Evolutionary conservation across 2,797 vertebrate genomes (phyloP).

Genomic region (Manis javanica): DNA sequence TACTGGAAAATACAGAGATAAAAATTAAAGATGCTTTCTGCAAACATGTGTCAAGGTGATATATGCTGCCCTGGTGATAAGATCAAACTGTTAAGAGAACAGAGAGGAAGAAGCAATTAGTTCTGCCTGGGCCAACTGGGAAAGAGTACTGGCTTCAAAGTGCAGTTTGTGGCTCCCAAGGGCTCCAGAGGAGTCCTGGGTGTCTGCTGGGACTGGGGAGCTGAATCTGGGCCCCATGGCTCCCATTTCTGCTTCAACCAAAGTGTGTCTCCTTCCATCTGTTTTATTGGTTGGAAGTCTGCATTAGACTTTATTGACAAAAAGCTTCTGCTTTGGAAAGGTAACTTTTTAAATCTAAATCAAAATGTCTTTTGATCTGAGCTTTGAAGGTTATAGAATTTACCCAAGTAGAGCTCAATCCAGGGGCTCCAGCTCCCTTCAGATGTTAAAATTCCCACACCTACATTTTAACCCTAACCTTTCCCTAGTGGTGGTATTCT

Average conservation of each 20-base stretch:
- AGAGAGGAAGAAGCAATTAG: no score
- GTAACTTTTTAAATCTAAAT: not conserved
- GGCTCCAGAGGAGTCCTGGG: no score
- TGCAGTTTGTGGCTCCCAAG: no score
- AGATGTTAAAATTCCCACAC: not conserved
- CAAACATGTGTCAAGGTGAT: not conserved
- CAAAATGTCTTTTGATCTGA: slow-evolving; percentile 37
- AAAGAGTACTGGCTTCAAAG: no score
- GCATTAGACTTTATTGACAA: not conserved
- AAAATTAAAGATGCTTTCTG: not conserved
- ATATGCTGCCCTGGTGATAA: no score
- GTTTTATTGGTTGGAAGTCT: not conserved
- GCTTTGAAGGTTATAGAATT: not conserved
- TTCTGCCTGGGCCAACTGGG: no score
- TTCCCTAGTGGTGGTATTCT: not conserved
- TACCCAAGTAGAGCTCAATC: not conserved
- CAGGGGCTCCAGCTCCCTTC: not conserved
- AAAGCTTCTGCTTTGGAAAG: slow-evolving; percentile 19
- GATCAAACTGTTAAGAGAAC: no score
- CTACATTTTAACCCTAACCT: not conserved
- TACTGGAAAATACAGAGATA: not conserved
- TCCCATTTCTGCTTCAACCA: no score
- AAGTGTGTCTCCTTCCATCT: no score
- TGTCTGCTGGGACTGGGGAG: no score
- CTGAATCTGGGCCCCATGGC: not conserved